A percentile compares a stretch with the other conserved stretches of the same genome.
phyloP scores from a whole-genome alignment of 2,113 vertebrate species.

The Anhinga rufa region DNA sequence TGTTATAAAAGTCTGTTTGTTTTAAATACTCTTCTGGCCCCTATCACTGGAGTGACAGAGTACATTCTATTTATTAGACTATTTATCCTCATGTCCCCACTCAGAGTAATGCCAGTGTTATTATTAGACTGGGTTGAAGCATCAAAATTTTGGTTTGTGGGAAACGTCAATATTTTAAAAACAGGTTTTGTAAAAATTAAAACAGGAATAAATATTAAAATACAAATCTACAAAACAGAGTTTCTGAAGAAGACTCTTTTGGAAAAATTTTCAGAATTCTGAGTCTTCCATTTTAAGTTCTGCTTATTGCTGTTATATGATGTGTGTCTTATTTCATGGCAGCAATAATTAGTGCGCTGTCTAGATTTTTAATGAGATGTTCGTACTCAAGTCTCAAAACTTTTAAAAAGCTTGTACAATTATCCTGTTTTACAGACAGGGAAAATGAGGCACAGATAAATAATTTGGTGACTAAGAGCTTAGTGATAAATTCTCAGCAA shows the following conservation, averaged over 20 bases:
- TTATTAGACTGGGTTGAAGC: neutral
- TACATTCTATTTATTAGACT: neutral
- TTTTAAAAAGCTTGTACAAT: neutral
- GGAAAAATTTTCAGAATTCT: neutral
- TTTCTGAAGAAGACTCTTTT: neutral
- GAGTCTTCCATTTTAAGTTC: neutral
- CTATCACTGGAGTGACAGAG: fast-evolving
- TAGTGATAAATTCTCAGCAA: neutral
- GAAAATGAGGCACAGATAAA: neutral
- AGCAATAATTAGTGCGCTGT: neutral
- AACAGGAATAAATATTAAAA: neutral
- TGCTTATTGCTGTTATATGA: neutral
- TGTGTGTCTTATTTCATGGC: neutral
- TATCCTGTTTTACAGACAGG: neutral
- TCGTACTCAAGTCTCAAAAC: neutral
- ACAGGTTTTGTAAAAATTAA: neutral
- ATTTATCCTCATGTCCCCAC: neutral
- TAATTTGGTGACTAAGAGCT: neutral
- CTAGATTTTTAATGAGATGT: neutral
- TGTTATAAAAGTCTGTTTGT: neutral
- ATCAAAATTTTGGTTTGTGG: neutral
- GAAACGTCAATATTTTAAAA: neutral
- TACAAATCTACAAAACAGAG: fast-evolving
- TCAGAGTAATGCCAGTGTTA: neutral
- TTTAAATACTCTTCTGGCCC: neutral